These are phyloP conservation scores for Anguilla pacifica DNA, from an alignment of 2,797 vertebrate species.

Conservation along the genomic window DNA sequence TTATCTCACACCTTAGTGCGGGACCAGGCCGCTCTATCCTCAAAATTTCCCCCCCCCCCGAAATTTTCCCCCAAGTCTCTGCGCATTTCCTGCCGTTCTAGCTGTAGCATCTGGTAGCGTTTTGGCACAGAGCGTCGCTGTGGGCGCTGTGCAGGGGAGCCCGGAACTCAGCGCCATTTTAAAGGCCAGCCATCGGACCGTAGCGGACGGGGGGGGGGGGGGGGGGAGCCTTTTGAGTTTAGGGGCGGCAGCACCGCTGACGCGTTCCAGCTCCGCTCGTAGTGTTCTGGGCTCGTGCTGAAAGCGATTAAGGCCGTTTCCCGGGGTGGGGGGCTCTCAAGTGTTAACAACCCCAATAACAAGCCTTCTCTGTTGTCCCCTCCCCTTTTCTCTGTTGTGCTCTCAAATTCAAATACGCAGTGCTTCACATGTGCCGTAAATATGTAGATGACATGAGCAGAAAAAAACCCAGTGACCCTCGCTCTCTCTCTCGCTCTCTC, in stretches of 20 bases:
- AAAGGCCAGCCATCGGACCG: not conserved
- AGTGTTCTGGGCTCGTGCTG: not conserved
- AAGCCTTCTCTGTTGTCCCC: not conserved
- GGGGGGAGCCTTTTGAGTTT: not conserved
- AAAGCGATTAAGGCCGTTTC: not conserved
- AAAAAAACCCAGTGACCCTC: not conserved
- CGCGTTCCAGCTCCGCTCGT: not conserved
- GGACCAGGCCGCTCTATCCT: not conserved
- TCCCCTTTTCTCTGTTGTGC: not conserved
- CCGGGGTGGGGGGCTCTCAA: not conserved
- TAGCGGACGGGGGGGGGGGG: too few relatives aligned
- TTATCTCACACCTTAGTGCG: not conserved
- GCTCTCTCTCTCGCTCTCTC: not conserved
- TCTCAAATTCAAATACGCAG: not conserved
- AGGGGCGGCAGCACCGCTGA: not conserved
- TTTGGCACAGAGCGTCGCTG: not conserved
- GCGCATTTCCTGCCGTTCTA: not conserved
- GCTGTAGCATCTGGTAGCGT: not conserved
- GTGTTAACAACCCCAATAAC: not conserved
- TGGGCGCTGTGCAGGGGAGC: not conserved
- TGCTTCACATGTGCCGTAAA: not conserved
- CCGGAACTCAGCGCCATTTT: not conserved
- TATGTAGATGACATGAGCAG: not conserved
- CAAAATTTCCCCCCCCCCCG: not conserved
- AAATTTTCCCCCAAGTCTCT: not conserved